Conservation (phyloP, 2,888 invertebrate species). For the Caradrina clavipalpis region DNA sequence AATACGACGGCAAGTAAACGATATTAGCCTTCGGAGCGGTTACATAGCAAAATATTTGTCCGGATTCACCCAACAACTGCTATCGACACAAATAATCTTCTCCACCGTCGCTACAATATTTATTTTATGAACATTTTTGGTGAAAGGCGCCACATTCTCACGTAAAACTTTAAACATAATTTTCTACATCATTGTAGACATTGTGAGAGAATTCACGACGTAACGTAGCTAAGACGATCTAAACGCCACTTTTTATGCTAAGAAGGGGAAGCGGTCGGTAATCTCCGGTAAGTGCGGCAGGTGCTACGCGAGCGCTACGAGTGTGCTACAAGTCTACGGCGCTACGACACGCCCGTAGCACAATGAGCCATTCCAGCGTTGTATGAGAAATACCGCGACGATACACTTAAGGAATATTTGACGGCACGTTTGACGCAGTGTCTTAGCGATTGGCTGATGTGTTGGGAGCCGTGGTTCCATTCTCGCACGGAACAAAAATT, state of each 20-base stretch:
- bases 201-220: slow-evolving; percentile 45
- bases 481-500: too few species aligned
- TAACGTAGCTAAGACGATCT: slow-evolving; percentile 58
- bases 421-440: not conserved
- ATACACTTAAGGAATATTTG: not conserved
- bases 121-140: not conserved
- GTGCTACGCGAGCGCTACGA: slow-evolving; percentile 79
- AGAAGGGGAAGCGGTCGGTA: slow-evolving; percentile 73
- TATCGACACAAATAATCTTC: slow-evolving; percentile 32
- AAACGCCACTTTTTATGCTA: slow-evolving; percentile 75
- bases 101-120: slow-evolving; percentile 11
- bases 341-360: slow-evolving; percentile 65
- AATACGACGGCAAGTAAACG: slow-evolving; percentile 73
- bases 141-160: not conserved
- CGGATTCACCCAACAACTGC: slow-evolving; percentile 50
- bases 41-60: slow-evolving; percentile 68
- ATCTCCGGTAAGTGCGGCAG: slow-evolving; percentile 80
- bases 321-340: slow-evolving; percentile 67
- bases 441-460: too few species aligned
- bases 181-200: slow-evolving; percentile 34
- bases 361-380: slow-evolving; percentile 37
- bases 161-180: slow-evolving; percentile 30
- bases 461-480: too few species aligned
- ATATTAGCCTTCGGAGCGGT: slow-evolving; percentile 72
- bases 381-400: slow-evolving; percentile 14